A percentile compares a stretch with the other conserved stretches of the same genome.
Evolutionary conservation across 2,113 vertebrate genomes (phyloP).

Genomic region (Rhizomys pruinosus): DNA sequence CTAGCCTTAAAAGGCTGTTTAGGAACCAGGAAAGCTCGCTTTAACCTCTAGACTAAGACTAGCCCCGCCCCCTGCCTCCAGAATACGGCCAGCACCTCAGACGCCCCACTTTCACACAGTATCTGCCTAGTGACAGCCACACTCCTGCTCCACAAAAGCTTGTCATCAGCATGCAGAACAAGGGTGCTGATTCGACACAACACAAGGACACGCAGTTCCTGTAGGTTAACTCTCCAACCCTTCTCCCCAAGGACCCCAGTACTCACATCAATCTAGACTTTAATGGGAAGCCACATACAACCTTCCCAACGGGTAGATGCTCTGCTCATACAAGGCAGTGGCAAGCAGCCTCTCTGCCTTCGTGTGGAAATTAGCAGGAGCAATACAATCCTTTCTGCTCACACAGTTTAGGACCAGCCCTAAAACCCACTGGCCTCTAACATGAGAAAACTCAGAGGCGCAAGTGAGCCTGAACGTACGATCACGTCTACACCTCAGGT

Average conservation of each 20-base stretch:
- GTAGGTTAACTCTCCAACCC: constrained; percentile 78
- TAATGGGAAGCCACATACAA: constrained; percentile 58
- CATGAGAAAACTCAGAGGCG: neutral
- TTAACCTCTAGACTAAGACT: constrained; percentile 36
- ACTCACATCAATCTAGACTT: constrained; percentile 62
- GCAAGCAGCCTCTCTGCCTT: constrained; percentile 45
- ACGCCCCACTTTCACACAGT: neutral
- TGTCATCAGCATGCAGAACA: neutral
- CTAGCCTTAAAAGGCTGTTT: constrained; percentile 9
- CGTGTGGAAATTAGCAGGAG: constrained; percentile 41
- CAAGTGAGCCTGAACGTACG: constrained; percentile 3
- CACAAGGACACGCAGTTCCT: constrained; percentile 6
- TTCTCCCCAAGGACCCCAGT: constrained; percentile 75
- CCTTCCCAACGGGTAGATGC: constrained; percentile 69
- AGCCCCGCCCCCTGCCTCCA: neutral
- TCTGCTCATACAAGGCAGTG: constrained; percentile 72
- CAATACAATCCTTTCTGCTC: constrained; percentile 38
- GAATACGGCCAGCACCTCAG: constrained; percentile 26
- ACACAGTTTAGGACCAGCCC: constrained; percentile 5
- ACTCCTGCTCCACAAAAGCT: neutral
- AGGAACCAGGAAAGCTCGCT: constrained; percentile 26
- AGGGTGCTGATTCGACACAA: neutral
- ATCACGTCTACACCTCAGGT: constrained; percentile 58
- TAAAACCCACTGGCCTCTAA: constrained; percentile 29
- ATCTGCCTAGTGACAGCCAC: neutral